Base-by-base conservation (phyloP, 1,140 invertebrate species). In the Microplitis demolitor region DNA sequence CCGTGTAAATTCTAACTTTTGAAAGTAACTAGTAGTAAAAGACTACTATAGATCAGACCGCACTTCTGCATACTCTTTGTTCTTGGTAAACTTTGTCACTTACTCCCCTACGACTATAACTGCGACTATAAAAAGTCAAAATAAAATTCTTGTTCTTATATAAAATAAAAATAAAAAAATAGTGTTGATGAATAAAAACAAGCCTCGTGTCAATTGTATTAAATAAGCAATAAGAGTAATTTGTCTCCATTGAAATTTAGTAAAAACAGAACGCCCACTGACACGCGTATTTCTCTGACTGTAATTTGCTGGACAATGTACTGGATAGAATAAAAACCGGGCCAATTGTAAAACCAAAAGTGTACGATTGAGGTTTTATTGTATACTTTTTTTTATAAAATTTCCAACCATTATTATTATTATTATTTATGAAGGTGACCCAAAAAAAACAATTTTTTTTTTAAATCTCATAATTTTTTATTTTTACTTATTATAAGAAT, bases 341-440 rank as follows among this genome's bases (percentile, higher is more conserved):
- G 83, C 84, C 83, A 85, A 85, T 85, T 85, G 39, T 81, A 81
- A 81, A 81, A 81, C 80, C 81, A 74, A 80, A 83, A 81, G 68
- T 71, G 34, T 67, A 70, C 56, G 69, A 78, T 78, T 80, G 77
- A 82, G 79, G 78, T 81, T 80, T 69, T 66, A 31, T 51, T 62
- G 66, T 56, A 34, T 54, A 45, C 6, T 45, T 45, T 45, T 45
- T 45, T 45, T 6, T 45, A 9, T 45, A 5, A 45, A 9, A 45
- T 45, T 45, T 3, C 6, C 6, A 11, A 11, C 39, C 6, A 9
- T 24, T 24, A 24, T 24, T 24, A 24, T 24, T 24, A 24, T 24
- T 24, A 24, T 24, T 24, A 24, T 24, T 24, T 24, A 24, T 24
- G 24, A 24, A 2, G 24, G 24, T 24, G 24, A 24, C 24, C 24